Conservation (phyloP, 2,113 vertebrate genomes). For the Microcebus murinus region DNA sequence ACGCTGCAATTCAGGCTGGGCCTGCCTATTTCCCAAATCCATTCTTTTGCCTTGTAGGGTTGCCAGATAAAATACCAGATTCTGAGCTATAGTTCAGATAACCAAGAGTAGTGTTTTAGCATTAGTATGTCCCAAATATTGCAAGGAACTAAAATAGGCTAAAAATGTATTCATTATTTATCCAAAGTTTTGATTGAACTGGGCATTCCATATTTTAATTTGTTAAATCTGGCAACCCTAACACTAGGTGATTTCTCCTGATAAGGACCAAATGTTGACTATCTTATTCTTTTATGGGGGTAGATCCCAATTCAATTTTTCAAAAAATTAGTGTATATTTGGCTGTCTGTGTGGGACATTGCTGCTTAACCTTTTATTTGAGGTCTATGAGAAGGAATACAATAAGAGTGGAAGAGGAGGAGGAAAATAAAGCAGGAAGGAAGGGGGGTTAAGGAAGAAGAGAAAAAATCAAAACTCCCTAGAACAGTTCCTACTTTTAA, state of each 20-base stretch:
- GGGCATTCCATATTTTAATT: not conserved
- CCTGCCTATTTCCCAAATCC: not conserved
- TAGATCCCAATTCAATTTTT: not conserved
- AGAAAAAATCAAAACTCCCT: not conserved
- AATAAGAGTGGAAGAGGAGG: not conserved
- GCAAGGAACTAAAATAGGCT: no score
- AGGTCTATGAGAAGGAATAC: not conserved
- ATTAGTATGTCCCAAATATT: not conserved
- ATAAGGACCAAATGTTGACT: not conserved
- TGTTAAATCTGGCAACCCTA: not conserved
- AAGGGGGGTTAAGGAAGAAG: not conserved
- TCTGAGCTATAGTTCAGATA: not conserved
- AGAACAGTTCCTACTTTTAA: not conserved
- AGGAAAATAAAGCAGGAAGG: not conserved
- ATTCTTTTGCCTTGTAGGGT: no score
- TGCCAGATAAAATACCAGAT: not conserved
- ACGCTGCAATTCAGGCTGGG: no score
- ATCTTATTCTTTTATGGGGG: not conserved
- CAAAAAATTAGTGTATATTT: not conserved
- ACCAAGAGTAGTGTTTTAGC: not conserved
- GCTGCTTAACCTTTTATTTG: not conserved
- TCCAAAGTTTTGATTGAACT: not conserved
- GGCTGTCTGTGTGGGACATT: not conserved
- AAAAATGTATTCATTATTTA: accelerated
- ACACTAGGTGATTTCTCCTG: not conserved